Conservation (phyloP, 2,888 invertebrate genomes). For the Lepidochrysops patricia region DNA sequence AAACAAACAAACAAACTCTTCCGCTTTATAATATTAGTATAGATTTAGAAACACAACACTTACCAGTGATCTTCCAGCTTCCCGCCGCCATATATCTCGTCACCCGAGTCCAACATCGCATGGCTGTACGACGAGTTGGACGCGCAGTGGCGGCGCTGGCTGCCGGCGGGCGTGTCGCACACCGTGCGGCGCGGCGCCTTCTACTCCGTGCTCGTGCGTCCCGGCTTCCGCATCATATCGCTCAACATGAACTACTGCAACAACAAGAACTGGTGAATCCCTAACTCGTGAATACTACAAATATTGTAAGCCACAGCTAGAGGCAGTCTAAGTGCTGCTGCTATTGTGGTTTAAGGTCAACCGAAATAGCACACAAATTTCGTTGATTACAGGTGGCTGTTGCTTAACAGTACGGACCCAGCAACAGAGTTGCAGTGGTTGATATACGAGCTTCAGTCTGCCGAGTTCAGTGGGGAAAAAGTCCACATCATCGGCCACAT, state of each 20-base stretch:
- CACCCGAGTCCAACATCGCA: constrained; percentile 85
- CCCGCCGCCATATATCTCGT: constrained; percentile 88
- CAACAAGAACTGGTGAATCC: constrained; percentile 93
- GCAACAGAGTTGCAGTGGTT: constrained; percentile 96
- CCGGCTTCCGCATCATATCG: constrained; percentile 92
- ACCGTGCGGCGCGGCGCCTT: constrained; percentile 91
- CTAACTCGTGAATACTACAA: constrained; percentile 11
- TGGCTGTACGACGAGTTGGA: constrained; percentile 96
- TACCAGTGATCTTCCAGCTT: constrained; percentile 74
- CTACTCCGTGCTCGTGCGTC: constrained; percentile 92
- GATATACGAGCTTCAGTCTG: constrained; percentile 93
- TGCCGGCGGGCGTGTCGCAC: constrained; percentile 89
- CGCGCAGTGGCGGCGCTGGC: constrained; percentile 92
- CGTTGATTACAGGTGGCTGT: constrained; percentile 80
- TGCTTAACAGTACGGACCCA: constrained; percentile 96
- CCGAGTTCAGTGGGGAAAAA: constrained; percentile 94
- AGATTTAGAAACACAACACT: no score
- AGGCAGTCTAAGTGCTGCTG: no score
- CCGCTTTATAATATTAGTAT: no score
- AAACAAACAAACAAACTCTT: no score
- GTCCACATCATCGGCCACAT: constrained; percentile 98
- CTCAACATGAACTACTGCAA: constrained; percentile 98
- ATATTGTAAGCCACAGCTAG: no score
- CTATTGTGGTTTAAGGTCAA: no score
- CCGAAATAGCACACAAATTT: no score